phyloP scores from a whole-genome alignment of 2,888 invertebrate species.

The Synergus umbraculus region DNA sequence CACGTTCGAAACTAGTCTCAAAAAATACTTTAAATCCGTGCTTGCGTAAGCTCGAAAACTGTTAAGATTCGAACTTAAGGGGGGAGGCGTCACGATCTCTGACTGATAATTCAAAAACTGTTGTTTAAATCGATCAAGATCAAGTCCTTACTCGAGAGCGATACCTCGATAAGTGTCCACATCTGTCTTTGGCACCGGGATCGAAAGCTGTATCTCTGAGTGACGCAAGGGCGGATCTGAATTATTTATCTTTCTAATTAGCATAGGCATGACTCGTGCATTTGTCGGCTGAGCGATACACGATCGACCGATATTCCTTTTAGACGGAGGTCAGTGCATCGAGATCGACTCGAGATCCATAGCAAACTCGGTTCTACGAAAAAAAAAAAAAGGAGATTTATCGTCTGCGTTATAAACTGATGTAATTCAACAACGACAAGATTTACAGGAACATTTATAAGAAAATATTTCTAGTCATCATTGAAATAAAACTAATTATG shows the following conservation, averaged over 20 bases:
- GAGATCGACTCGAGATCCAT: not conserved
- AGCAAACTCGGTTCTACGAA: slow-evolving; percentile 21
- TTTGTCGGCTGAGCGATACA: slow-evolving; percentile 43
- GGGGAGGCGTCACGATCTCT: no score
- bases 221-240: slow-evolving; percentile 53
- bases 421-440: not conserved
- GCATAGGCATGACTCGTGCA: slow-evolving; percentile 55
- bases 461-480: slow-evolving; percentile 29
- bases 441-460: not conserved
- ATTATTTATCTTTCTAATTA: slow-evolving; percentile 60
- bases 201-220: slow-evolving; percentile 16
- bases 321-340: not conserved
- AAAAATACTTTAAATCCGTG: not conserved
- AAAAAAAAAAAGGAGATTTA: slow-evolving; percentile 42
- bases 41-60: no score
- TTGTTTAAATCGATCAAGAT: no score
- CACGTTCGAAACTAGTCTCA: not conserved
- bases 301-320: not conserved
- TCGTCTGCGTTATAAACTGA: not conserved
- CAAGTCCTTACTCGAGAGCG: no score
- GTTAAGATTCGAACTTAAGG: no score
- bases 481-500: no score
- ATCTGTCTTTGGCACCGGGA: not conserved
- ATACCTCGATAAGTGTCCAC: not conserved
- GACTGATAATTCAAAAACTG: no score